These are phyloP conservation scores for Sphecodes monilicornis DNA, from an alignment of 2,888 invertebrate species.

Conservation along the genomic window DNA sequence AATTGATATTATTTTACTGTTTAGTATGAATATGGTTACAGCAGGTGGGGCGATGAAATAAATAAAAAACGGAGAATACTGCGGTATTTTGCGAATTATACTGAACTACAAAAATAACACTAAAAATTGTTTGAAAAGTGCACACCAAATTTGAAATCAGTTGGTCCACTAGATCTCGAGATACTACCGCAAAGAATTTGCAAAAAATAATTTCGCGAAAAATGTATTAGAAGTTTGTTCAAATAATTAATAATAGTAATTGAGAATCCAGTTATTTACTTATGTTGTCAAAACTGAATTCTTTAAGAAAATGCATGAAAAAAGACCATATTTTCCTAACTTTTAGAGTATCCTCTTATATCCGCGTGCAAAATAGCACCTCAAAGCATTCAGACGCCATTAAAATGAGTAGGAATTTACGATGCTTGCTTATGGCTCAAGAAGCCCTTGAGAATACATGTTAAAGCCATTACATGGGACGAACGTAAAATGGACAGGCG, in stretches of 20 bases:
- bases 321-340: not conserved
- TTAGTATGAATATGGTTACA: no score
- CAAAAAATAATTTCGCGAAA: no score
- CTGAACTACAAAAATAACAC: no score
- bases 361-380: not conserved
- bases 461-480: conserved; percentile 35
- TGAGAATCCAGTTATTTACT: not conserved
- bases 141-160: no score
- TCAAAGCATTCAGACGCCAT: conserved; percentile 26
- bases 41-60: no score
- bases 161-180: no score
- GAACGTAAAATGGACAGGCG: conserved; percentile 10
- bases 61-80: no score
- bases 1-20: no score
- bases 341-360: not conserved
- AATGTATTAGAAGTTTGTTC: no score
- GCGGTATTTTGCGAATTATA: no score
- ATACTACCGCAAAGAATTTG: no score
- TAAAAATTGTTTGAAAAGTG: no score
- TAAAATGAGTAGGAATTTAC: conserved; percentile 49
- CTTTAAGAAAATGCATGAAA: not conserved
- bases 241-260: not conserved
- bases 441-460: conserved; percentile 32
- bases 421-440: not conserved
- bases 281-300: not conserved